These are phyloP conservation scores for Heliconius ethilla DNA, from an alignment of 2,888 invertebrate genomes.

Conservation along the genomic window DNA sequence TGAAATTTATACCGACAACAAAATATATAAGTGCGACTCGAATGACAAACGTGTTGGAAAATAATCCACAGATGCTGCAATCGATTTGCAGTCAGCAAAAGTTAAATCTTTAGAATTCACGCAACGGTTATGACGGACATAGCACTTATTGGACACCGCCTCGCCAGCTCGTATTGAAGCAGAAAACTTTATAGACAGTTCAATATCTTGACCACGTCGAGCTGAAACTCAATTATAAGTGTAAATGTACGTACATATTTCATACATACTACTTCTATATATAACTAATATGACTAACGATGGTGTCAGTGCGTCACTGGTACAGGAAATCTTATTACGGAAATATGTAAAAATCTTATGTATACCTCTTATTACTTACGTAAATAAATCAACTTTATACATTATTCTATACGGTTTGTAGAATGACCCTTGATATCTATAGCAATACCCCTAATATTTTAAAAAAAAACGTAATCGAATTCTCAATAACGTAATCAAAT, in stretches of 20 bases:
- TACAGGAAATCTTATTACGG: background rate
- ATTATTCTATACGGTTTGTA: background rate
- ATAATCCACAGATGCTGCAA: constrained; percentile 16
- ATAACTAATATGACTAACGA: background rate
- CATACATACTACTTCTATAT: background rate
- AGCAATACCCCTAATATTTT: background rate
- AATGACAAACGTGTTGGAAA: constrained; percentile 4
- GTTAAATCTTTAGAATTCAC: constrained; percentile 35
- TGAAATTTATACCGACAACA: background rate
- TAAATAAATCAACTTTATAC: background rate
- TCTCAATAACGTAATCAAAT: background rate
- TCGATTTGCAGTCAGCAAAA: constrained; percentile 24
- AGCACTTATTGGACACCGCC: constrained; percentile 36
- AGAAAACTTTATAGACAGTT: constrained; percentile 38
- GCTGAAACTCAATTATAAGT: constrained; percentile 23
- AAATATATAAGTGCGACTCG: background rate
- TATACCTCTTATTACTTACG: background rate
- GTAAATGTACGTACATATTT: background rate
- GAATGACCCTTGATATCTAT: no score
- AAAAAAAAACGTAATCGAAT: background rate
- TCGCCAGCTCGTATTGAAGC: constrained; percentile 34
- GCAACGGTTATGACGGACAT: constrained; percentile 27
- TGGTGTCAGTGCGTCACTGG: background rate
- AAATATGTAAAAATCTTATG: background rate
- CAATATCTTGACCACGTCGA: constrained; percentile 27